Percentiles rank a stretch among this genome's conserved stretches.
Conservation (phyloP, 2,888 invertebrate species). For the Cheilosia grossa region DNA sequence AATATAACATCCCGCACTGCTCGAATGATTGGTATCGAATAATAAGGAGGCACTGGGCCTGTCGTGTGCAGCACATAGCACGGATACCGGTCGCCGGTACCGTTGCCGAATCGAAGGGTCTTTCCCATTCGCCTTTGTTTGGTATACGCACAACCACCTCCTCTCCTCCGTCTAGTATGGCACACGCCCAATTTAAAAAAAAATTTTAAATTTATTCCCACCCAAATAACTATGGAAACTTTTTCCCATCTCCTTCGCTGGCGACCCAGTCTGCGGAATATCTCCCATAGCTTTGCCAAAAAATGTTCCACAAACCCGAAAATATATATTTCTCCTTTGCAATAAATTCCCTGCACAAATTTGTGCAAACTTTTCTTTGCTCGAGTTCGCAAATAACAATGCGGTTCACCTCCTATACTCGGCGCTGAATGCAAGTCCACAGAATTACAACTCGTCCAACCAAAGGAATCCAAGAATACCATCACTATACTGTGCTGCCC, state of each 20-base stretch:
- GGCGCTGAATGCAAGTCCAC: not conserved
- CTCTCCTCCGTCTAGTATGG: no score
- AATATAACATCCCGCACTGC: no score
- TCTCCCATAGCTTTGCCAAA: constrained; percentile 9
- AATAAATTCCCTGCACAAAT: constrained; percentile 13
- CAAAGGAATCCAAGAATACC: constrained; percentile 8
- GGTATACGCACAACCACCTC: no score
- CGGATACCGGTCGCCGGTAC: no score
- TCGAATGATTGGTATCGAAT: no score
- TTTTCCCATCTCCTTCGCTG: not conserved
- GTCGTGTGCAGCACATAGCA: no score
- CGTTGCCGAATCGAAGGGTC: no score
- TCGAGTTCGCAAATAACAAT: constrained; percentile 27
- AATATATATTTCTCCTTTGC: not conserved
- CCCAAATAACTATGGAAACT: not conserved
- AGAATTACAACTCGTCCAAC: constrained; percentile 28
- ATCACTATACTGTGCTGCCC: not conserved
- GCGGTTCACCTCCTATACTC: constrained; percentile 28
- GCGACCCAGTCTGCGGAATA: not conserved
- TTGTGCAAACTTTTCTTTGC: constrained; percentile 24
- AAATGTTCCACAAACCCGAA: constrained; percentile 18
- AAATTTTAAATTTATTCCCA: no score
- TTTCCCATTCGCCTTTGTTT: no score
- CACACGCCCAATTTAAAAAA: no score
- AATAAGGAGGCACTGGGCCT: no score